Evolutionary conservation across 2,113 vertebrate species (phyloP).

Genomic region (Heterotilapia buettikoferi): DNA sequence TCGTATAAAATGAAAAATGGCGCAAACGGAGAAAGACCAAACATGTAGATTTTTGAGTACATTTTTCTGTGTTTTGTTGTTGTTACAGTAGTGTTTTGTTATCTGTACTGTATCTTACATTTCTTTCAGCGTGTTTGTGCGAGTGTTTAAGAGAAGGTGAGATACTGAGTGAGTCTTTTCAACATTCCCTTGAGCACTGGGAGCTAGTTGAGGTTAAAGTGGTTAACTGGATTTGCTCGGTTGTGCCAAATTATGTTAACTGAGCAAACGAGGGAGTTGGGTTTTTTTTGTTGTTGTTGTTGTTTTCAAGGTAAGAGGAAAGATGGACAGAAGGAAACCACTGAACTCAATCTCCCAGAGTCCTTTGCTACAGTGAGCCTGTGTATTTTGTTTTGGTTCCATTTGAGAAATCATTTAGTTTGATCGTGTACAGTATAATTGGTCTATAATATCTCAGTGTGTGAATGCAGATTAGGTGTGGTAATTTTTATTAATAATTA

Average conservation of each 20-base stretch:
- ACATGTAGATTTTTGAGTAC: background rate
- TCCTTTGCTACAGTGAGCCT: slow-evolving; percentile 67
- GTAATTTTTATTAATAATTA: slow-evolving; percentile 25
- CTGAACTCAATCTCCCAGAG: slow-evolving; percentile 63
- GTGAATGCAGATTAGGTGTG: slow-evolving; percentile 43
- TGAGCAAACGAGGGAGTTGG: background rate
- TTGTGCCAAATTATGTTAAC: background rate
- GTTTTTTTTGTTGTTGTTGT: background rate
- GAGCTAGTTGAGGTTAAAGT: slow-evolving; percentile 10
- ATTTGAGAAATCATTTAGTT: slow-evolving; percentile 1
- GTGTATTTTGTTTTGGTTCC: slow-evolving; percentile 23
- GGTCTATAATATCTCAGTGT: slow-evolving; percentile 36
- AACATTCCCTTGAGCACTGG: slow-evolving; percentile 37
- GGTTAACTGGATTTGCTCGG: background rate
- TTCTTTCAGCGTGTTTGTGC: background rate
- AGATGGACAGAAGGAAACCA: slow-evolving; percentile 13
- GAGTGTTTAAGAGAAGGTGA: background rate
- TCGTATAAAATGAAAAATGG: background rate
- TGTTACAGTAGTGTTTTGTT: background rate
- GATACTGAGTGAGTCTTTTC: background rate
- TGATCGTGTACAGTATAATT: slow-evolving; percentile 14
- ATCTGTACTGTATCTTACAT: slow-evolving; percentile 37
- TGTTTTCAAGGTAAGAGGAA: background rate
- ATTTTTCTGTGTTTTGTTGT: background rate
- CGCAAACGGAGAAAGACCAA: background rate